Evolutionary conservation across 2,888 invertebrate species (phyloP).

Genomic region (Ormyrus labotus): DNA sequence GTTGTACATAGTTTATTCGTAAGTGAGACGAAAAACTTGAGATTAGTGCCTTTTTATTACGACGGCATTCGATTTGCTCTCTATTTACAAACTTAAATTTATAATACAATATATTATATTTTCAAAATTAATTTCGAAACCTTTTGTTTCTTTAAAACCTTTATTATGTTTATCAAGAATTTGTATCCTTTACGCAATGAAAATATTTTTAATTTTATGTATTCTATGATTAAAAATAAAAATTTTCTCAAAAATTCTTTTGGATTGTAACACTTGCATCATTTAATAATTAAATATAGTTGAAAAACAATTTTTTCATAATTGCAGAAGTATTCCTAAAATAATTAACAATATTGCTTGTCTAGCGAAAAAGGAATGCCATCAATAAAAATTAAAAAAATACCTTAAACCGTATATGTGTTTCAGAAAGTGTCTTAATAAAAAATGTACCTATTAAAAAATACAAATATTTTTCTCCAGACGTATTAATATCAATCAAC

Average conservation of each 20-base stretch:
- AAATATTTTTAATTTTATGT: neutral
- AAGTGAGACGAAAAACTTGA: constrained; percentile 39
- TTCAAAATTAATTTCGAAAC: neutral
- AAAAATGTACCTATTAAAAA: constrained; percentile 48
- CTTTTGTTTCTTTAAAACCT: neutral
- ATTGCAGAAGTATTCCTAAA: constrained; percentile 1
- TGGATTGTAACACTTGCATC: too few species aligned
- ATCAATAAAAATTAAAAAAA: too few species aligned
- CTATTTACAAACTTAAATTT: constrained; percentile 24
- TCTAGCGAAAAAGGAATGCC: neutral
- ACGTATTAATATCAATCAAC: constrained; percentile 2
- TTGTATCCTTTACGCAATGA: neutral
- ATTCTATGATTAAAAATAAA: neutral
- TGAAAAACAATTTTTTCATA: constrained; percentile 4
- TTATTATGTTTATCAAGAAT: neutral
- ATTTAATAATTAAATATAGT: neutral
- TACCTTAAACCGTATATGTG: neutral
- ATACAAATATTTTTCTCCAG: constrained; percentile 8
- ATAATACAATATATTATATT: constrained; percentile 19
- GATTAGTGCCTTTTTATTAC: constrained; percentile 53
- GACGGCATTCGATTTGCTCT: constrained; percentile 45
- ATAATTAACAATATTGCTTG: constrained; percentile 8
- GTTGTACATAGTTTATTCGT: constrained; percentile 13
- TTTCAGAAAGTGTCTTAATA: constrained; percentile 53
- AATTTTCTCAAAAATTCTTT: neutral